phyloP scores from a whole-genome alignment of 2,888 invertebrate genomes.

The Diachrysia chrysitis region DNA sequence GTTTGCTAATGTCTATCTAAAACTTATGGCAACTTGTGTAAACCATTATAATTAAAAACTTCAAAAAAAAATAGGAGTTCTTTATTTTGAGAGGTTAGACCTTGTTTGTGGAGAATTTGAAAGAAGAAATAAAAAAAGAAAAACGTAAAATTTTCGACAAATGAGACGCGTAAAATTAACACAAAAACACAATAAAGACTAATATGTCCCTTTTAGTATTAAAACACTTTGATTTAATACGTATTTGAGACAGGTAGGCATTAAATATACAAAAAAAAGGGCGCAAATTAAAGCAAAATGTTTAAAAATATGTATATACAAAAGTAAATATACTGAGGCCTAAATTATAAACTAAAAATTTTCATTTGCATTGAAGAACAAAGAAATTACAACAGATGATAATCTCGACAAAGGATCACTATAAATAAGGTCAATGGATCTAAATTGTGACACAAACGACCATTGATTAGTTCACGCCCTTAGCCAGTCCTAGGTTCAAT shows the following conservation, averaged over 20 bases:
- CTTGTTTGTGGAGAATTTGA: not conserved
- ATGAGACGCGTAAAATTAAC: too few species aligned
- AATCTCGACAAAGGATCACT: constrained; percentile 22
- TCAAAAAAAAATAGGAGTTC: not conserved
- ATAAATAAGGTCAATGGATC: constrained; percentile 43
- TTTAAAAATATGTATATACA: not conserved
- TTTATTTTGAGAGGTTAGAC: not conserved
- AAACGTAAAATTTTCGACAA: too few species aligned
- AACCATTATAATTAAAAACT: not conserved
- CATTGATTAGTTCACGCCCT: constrained; percentile 48
- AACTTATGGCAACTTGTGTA: not conserved
- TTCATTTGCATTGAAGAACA: not conserved
- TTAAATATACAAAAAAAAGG: too few species aligned
- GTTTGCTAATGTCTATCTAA: not conserved
- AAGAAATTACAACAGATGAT: not conserved
- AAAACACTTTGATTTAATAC: too few species aligned
- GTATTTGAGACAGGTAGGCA: too few species aligned
- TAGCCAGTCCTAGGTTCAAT: constrained; percentile 36
- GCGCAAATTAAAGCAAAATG: too few species aligned
- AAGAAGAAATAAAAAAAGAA: too few species aligned
- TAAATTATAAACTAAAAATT: not conserved
- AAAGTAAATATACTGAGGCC: not conserved
- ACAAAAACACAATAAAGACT: too few species aligned
- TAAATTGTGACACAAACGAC: constrained; percentile 34
- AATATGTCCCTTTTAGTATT: too few species aligned